phyloP scores from a whole-genome alignment of 1,140 invertebrate genomes.

The Drosophila subobscura region DNA sequence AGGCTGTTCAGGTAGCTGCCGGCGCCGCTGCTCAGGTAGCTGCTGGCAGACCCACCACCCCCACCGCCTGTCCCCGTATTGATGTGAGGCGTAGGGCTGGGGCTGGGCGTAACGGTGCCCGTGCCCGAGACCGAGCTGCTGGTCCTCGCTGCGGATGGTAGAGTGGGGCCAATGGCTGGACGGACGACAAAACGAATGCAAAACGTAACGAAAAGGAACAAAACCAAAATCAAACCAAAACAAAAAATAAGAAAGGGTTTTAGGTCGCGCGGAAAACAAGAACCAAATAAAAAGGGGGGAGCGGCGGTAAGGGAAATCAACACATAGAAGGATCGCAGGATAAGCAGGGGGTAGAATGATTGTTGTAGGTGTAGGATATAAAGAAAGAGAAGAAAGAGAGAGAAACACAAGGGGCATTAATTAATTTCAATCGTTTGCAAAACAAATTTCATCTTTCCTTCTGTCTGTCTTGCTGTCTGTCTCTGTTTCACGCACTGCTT shows the following conservation, averaged over 20 bases:
- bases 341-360: slow-evolving; percentile 8
- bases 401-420: slow-evolving; percentile 43
- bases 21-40: slow-evolving; percentile 56
- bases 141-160: slow-evolving; percentile 28
- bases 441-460: slow-evolving; percentile 26
- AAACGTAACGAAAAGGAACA: slow-evolving; percentile 7
- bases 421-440: slow-evolving; percentile 32
- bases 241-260: background rate
- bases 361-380: slow-evolving; percentile 2
- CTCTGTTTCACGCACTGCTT: background rate
- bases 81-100: slow-evolving; percentile 1
- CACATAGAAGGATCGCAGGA: slow-evolving; percentile 5
- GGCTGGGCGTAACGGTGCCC: background rate
- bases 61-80: slow-evolving; percentile 20
- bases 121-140: slow-evolving; percentile 33
- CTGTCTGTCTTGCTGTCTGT: background rate
- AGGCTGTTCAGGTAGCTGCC: slow-evolving; percentile 70
- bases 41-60: slow-evolving; percentile 46
- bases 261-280: slow-evolving; percentile 9
- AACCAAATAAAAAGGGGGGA: slow-evolving; percentile 2
- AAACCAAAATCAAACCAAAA: slow-evolving; percentile 3
- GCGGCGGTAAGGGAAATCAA: background rate
- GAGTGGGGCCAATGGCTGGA: too few species aligned
- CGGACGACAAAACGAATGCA: slow-evolving; percentile 1
- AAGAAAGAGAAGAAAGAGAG: slow-evolving; percentile 40